Evolutionary conservation across 2,888 invertebrate genomes (phyloP).

Genomic region (Pyrochroa serraticornis): DNA sequence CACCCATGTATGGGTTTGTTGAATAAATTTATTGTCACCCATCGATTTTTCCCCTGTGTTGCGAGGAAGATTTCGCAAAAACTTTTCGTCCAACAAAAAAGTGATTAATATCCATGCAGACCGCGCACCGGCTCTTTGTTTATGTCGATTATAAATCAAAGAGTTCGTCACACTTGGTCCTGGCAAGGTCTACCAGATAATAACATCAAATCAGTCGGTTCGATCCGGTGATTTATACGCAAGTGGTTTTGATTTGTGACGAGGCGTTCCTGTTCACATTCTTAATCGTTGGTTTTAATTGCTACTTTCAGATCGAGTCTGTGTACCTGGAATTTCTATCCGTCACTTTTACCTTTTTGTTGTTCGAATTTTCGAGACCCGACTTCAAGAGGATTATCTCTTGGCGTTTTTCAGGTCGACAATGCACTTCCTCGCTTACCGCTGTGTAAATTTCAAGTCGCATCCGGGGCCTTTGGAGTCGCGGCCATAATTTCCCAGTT

Average conservation of each 20-base stretch:
- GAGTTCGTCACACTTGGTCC: slow-evolving; percentile 32
- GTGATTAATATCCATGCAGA: too few species aligned
- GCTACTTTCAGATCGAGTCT: slow-evolving; percentile 41
- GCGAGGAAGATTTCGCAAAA: too few species aligned
- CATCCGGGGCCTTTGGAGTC: slow-evolving; percentile 16
- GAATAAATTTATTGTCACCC: too few species aligned
- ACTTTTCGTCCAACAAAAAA: too few species aligned
- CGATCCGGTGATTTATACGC: slow-evolving; percentile 50
- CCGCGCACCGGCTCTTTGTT: slow-evolving; percentile 14
- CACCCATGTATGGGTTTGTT: too few species aligned
- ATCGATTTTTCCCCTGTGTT: too few species aligned
- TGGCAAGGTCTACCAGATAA: slow-evolving; percentile 41
- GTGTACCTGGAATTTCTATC: too few species aligned
- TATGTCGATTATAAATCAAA: slow-evolving; percentile 27
- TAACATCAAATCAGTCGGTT: slow-evolving; percentile 40
- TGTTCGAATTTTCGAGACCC: too few species aligned
- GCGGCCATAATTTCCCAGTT: slow-evolving; percentile 29
- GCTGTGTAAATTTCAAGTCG: slow-evolving; percentile 11
- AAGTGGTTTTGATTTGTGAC: slow-evolving; percentile 56
- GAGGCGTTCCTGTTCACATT: slow-evolving; percentile 49
- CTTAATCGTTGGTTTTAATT: slow-evolving; percentile 55
- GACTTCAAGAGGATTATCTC: too few species aligned
- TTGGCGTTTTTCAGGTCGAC: too few species aligned
- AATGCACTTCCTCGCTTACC: too few species aligned
- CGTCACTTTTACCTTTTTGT: too few species aligned